Evolutionary conservation across 2,888 invertebrate genomes (phyloP).

Genomic region (Allophyes oxyacanthae): DNA sequence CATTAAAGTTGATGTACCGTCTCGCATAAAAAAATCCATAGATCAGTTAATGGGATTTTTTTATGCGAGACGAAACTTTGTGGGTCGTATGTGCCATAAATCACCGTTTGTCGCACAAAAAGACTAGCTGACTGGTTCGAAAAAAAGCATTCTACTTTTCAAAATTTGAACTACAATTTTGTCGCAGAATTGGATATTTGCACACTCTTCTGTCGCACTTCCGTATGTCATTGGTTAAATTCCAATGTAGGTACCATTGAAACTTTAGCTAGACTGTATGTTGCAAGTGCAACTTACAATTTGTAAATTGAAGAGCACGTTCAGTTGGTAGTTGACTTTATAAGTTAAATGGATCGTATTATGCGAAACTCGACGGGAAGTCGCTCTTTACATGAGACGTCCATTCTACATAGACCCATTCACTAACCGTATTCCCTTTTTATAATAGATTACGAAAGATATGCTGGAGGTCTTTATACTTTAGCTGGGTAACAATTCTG

Average conservation of each 20-base stretch:
- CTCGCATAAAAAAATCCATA: too few relatives aligned
- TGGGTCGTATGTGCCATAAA: too few relatives aligned
- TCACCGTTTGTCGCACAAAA: too few relatives aligned
- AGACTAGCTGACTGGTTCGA: too few relatives aligned
- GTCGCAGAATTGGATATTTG: too few relatives aligned
- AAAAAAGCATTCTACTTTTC: too few relatives aligned
- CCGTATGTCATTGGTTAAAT: too few relatives aligned
- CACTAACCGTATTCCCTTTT: constrained; percentile 15
- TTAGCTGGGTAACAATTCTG: constrained; percentile 13
- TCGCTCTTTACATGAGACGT: constrained; percentile 24
- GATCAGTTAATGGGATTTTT: too few relatives aligned
- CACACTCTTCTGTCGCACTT: too few relatives aligned
- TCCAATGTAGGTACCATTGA: neutral
- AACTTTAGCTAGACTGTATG: constrained; percentile 6
- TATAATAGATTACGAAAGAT: constrained; percentile 20
- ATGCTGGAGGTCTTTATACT: constrained; percentile 17
- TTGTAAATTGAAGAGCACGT: constrained; percentile 38
- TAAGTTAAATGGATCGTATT: constrained; percentile 44
- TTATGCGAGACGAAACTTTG: too few relatives aligned
- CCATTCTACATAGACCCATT: constrained; percentile 38
- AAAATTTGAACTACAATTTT: too few relatives aligned
- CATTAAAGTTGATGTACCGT: too few relatives aligned
- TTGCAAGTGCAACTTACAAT: constrained; percentile 14
- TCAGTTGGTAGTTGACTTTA: constrained; percentile 18
- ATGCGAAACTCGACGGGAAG: constrained; percentile 39